Conservation (phyloP, 2,888 invertebrate species). For the Hesperia comma region DNA sequence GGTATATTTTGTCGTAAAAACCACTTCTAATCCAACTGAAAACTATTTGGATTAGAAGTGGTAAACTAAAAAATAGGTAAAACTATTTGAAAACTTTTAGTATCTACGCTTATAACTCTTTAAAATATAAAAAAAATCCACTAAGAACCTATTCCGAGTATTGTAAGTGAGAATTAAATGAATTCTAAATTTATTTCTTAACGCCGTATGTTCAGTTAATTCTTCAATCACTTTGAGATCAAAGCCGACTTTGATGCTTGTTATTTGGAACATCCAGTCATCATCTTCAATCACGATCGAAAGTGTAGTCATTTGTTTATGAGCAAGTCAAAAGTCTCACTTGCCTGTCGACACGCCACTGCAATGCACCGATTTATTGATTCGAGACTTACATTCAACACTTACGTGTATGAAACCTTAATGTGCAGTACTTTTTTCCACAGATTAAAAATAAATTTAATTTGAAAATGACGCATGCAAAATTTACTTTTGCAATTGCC, state of each 20-base stretch:
- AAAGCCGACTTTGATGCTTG: conserved; percentile 31
- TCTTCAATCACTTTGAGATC: conserved; percentile 16
- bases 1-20: no score
- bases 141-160: background rate
- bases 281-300: conserved; percentile 25
- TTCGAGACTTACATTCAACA: conserved; percentile 34
- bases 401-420: conserved; percentile 38
- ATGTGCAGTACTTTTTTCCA: no score
- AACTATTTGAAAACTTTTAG: no score
- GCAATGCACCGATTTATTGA: conserved; percentile 41
- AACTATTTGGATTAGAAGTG: no score
- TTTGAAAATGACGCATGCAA: no score
- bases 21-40: no score
- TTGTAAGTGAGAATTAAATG: background rate
- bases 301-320: conserved; percentile 47
- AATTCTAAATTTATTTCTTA: background rate
- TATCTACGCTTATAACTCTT: no score
- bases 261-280: conserved; percentile 24
- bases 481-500: no score
- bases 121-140: background rate
- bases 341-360: conserved; percentile 52
- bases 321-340: conserved; percentile 44
- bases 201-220: background rate
- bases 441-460: no score
- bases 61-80: no score